Conservation (phyloP, 2,113 vertebrate species). For the Pica pica region DNA sequence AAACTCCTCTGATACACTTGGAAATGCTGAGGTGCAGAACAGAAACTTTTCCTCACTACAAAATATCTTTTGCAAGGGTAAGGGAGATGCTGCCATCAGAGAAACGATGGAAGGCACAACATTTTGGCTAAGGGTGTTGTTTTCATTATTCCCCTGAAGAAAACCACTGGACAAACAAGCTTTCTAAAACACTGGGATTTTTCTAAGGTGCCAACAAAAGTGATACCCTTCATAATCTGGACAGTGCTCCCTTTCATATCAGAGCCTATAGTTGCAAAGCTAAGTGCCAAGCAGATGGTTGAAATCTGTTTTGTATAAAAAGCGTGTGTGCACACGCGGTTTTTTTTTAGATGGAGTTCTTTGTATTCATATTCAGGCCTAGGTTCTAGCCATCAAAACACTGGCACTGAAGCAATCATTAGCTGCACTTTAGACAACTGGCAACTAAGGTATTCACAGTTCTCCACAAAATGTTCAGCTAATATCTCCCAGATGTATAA, state of each 20-base stretch:
- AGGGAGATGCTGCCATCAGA: constrained; percentile 19
- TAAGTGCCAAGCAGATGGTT: constrained; percentile 78
- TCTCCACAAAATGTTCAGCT: constrained; percentile 73
- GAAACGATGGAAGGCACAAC: background rate
- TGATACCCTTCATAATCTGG: constrained; percentile 73
- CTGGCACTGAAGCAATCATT: constrained; percentile 73
- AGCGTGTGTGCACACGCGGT: constrained; percentile 27
- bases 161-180: constrained; percentile 53
- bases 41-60: constrained; percentile 31
- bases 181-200: constrained; percentile 57
- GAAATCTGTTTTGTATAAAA: constrained; percentile 80
- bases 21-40: constrained; percentile 58
- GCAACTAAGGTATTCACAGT: constrained; percentile 75
- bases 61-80: constrained; percentile 20
- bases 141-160: constrained; percentile 63
- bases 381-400: constrained; percentile 77
- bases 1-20: constrained; percentile 46
- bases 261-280: constrained; percentile 67
- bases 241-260: constrained; percentile 78
- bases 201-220: constrained; percentile 71
- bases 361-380: constrained; percentile 76
- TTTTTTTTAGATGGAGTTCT: constrained; percentile 67
- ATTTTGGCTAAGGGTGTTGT: constrained; percentile 55
- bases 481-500: constrained; percentile 78
- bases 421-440: constrained; percentile 74